A percentile compares a stretch with the other conserved stretches of the same genome.
Evolutionary conservation across 2,888 invertebrate genomes (phyloP).

Genomic region (Tolmerus cingulatus): DNA sequence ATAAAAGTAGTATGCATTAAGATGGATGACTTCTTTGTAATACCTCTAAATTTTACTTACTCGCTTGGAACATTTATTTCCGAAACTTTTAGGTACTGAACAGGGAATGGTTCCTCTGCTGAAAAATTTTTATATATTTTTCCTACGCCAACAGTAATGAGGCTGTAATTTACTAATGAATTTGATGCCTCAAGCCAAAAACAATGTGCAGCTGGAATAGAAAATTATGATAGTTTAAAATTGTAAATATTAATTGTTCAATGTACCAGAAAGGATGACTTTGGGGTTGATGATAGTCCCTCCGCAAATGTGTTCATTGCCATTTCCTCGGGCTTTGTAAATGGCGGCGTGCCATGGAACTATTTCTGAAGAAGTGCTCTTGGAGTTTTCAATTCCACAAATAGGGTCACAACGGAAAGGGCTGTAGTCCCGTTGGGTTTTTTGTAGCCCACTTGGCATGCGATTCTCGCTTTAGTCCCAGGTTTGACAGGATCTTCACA

Average conservation of each 20-base stretch:
- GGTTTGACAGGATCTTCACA: not conserved
- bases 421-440: slow-evolving; percentile 50
- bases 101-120: slow-evolving; percentile 35
- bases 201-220: slow-evolving; percentile 51
- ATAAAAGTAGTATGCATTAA: no score
- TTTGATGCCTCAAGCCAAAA: slow-evolving; percentile 49
- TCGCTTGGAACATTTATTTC: slow-evolving; percentile 44
- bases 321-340: slow-evolving; percentile 35
- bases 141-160: slow-evolving; percentile 50
- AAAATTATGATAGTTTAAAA: no score
- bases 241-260: not conserved
- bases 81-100: slow-evolving; percentile 48
- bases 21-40: no score
- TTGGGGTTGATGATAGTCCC: slow-evolving; percentile 54
- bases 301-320: slow-evolving; percentile 51
- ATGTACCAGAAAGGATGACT: slow-evolving; percentile 52
- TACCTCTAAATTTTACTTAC: slow-evolving; percentile 18
- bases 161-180: not conserved
- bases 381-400: slow-evolving; percentile 52
- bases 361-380: slow-evolving; percentile 10
- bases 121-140: slow-evolving; percentile 47
- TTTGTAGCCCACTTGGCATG: slow-evolving; percentile 42
- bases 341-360: slow-evolving; percentile 57
- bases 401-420: slow-evolving; percentile 53
- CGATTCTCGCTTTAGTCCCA: slow-evolving; percentile 48